Evolutionary conservation across 1,140 invertebrate species (phyloP), one percentile per base, ranked within the genome.

Genomic region (Zaprionus davidi): DNA sequence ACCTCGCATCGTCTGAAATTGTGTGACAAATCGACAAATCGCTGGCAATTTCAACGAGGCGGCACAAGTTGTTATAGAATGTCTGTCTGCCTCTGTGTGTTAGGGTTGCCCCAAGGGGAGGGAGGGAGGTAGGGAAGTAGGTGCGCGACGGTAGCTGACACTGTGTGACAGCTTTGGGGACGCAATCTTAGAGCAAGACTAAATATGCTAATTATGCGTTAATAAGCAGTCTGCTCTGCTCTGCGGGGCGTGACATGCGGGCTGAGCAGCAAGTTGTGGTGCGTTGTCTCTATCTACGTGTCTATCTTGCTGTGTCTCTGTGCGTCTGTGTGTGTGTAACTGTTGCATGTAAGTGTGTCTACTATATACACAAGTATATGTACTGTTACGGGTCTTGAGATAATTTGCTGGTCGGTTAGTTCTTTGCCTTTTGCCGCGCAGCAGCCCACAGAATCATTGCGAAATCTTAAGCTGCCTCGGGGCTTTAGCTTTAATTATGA

Each of bases 181-280:
- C 57, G 75, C 84, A 78, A 78, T 88, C 84, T 88, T 64, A 51
- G 71, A 75, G 71, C 81, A 59, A 63, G 71, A 81, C 84, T 88
- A 88, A 90, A 84, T 88, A 88, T 88, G 84, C 84, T 88, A 88
- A 88, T 88, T 88, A 88, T 90, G 84, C 84, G 85, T 88, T 87
- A 88, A 88, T 88, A 88, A 87, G 84, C 84, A 82, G 64, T 34
- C 76, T 72, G 79, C 71, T 66, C 79, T 22, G 22, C 67, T 71
- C 59, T 60, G 53, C 67, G 73, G 68, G 63, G 49, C 77, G 63
- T 71, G 51, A 79, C 72, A 55, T 55, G 59, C 69, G 71, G 76
- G 51, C 59, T 44, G 55, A 63, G 65, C 67, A 63, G 56, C 31
- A 11, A 34, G 31, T 34, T 20, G n/a, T 24, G 51, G 15, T n/a